A percentile compares a stretch with the other conserved stretches of the same genome.
Evolutionary conservation across 2,797 vertebrate species (phyloP).

Genomic region (Clarias laeviceps): DNA sequence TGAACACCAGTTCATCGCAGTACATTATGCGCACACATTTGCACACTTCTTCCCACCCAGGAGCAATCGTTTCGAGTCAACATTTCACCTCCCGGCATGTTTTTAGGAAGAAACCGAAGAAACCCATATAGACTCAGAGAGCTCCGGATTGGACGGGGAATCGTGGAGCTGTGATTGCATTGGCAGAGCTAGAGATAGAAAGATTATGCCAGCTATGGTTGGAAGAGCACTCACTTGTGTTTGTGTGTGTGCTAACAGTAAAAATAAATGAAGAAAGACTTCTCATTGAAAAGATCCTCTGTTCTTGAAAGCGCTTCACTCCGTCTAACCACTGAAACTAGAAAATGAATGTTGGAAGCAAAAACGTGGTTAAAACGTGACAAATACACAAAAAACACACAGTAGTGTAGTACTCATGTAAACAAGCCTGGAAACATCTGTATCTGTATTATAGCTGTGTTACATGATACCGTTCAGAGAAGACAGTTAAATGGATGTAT

Average conservation of each 20-base stretch:
- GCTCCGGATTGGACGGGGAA: not conserved
- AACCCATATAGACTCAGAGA: not conserved
- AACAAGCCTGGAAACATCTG: not conserved
- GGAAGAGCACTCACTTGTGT: slow-evolving; percentile 1
- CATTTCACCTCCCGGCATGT: not conserved
- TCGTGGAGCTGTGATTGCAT: not conserved
- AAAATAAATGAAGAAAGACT: slow-evolving; percentile 15
- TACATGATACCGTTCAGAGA: not conserved
- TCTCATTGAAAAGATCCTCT: not conserved
- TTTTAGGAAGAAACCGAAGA: not conserved
- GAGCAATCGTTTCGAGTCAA: not conserved
- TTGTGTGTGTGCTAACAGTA: slow-evolving; percentile 1
- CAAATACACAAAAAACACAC: not conserved
- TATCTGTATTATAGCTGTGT: not conserved
- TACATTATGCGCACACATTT: slow-evolving; percentile 1
- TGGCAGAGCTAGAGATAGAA: slow-evolving; percentile 5
- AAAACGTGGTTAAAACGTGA: not conserved
- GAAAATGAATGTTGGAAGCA: not conserved
- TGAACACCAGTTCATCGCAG: not conserved
- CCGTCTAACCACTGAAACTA: not conserved
- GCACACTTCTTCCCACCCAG: slow-evolving; percentile 1
- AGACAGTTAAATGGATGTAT: not conserved
- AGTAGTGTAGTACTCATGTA: not conserved
- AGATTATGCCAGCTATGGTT: slow-evolving; percentile 8
- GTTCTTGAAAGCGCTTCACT: not conserved